phyloP scores from a whole-genome alignment of 2,797 vertebrate genomes.

The Petrocephalus schoutedeni region DNA sequence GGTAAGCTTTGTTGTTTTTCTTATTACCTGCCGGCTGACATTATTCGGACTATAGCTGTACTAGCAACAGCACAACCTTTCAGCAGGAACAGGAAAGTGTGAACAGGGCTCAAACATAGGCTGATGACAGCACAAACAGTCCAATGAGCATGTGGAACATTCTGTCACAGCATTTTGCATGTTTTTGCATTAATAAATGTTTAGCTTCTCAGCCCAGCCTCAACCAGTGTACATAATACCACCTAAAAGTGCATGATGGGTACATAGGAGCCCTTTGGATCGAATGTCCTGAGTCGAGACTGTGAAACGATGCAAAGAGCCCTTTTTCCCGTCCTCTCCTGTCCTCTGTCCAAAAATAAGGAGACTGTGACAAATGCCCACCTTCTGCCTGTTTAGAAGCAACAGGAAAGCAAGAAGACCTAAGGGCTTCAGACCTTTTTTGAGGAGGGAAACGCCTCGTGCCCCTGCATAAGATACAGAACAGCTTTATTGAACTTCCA shows the following conservation, averaged over 20 bases:
- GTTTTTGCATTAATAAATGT: slow-evolving; percentile 41
- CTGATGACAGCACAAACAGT: slow-evolving; percentile 22
- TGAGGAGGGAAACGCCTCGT: background rate
- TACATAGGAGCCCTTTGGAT: slow-evolving; percentile 30
- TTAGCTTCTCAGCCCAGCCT: slow-evolving; percentile 35
- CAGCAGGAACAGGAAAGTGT: slow-evolving; percentile 33
- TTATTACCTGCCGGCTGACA: background rate
- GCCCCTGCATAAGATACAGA: background rate
- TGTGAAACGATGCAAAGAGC: slow-evolving; percentile 30
- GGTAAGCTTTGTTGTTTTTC: background rate
- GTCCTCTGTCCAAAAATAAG: background rate
- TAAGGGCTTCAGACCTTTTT: background rate
- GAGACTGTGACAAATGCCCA: background rate
- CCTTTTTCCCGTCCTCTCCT: background rate
- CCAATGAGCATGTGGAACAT: slow-evolving; percentile 24
- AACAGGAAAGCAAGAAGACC: background rate
- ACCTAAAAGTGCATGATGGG: slow-evolving; percentile 50
- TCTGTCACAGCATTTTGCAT: slow-evolving; percentile 34
- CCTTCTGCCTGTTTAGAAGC: background rate
- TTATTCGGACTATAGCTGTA: slow-evolving; percentile 30
- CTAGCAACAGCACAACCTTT: slow-evolving; percentile 32
- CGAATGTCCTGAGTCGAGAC: slow-evolving; percentile 28
- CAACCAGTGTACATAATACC: slow-evolving; percentile 34
- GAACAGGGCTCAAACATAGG: slow-evolving; percentile 35
- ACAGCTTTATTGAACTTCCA: background rate